Conservation (phyloP, 2,888 invertebrate genomes). For the Disparrhopalites patrizii region DNA sequence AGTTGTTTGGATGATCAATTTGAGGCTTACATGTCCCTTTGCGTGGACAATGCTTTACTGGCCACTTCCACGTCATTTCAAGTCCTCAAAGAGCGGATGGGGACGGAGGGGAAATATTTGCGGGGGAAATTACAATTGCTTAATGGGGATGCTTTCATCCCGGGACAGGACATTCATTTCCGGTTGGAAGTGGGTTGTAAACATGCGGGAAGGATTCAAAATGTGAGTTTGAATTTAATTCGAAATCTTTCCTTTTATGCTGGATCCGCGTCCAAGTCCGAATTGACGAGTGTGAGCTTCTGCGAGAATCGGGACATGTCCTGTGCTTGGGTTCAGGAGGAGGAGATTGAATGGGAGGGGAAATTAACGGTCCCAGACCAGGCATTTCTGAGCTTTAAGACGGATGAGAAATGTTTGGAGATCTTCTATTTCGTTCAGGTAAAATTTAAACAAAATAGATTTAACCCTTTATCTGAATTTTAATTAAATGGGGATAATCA, state of each 20-base stretch:
- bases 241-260: neutral
- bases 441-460: neutral
- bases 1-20: no score
- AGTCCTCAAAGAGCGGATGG: neutral
- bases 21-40: no score
- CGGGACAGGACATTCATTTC: neutral
- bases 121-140: neutral
- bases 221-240: neutral
- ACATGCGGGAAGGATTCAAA: neutral
- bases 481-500: neutral
- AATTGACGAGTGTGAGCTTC: neutral
- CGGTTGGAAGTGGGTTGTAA: neutral
- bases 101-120: neutral
- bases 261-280: neutral
- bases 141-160: neutral
- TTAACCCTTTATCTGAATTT: no score
- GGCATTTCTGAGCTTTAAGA: neutral
- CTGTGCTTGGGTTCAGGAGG: neutral
- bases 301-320: neutral
- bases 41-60: neutral
- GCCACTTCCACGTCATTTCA: neutral
- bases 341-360: neutral
- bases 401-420: neutral
- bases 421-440: conserved; percentile 1
- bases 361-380: neutral